These are phyloP conservation scores for Poeciliopsis gracilis DNA, from an alignment of 2,797 vertebrate species.

Conservation along the genomic window DNA sequence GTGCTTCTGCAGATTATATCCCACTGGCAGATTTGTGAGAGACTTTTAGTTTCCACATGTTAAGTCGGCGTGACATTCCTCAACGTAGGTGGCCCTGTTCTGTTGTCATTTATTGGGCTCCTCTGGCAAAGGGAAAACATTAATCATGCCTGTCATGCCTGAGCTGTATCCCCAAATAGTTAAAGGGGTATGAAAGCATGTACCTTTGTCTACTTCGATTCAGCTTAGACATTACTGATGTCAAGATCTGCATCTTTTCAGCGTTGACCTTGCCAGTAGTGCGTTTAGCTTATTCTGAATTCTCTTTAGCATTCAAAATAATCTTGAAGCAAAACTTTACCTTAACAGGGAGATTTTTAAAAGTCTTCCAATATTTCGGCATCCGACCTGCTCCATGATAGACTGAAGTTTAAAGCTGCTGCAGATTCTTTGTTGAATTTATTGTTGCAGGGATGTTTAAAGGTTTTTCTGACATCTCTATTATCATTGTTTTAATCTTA, in stretches of 20 bases:
- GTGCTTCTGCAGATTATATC: slow-evolving; percentile 48
- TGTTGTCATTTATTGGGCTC: slow-evolving; percentile 32
- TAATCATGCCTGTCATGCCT: slow-evolving; percentile 7
- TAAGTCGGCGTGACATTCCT: slow-evolving; percentile 25
- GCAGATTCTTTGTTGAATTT: not conserved
- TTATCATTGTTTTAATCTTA: not conserved
- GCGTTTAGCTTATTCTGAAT: not conserved
- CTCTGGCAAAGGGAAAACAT: slow-evolving; percentile 30
- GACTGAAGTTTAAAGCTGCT: not conserved
- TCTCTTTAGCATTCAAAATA: not conserved
- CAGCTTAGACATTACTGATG: slow-evolving; percentile 50
- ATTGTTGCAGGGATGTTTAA: not conserved
- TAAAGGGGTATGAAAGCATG: slow-evolving; percentile 26
- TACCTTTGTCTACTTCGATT: slow-evolving; percentile 40
- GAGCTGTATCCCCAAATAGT: slow-evolving; percentile 29
- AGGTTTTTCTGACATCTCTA: not conserved
- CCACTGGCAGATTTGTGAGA: slow-evolving; percentile 40
- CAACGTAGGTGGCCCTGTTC: slow-evolving; percentile 49
- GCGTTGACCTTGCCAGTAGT: not conserved
- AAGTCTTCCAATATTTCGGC: too few species aligned
- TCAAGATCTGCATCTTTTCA: not conserved
- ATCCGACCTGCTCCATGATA: too few species aligned
- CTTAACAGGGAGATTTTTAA: too few species aligned
- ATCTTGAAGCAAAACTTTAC: too few species aligned
- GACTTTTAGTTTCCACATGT: slow-evolving; percentile 38